Evolutionary conservation across 2,888 invertebrate species (phyloP).

Genomic region (Yponomeuta cagnagella): DNA sequence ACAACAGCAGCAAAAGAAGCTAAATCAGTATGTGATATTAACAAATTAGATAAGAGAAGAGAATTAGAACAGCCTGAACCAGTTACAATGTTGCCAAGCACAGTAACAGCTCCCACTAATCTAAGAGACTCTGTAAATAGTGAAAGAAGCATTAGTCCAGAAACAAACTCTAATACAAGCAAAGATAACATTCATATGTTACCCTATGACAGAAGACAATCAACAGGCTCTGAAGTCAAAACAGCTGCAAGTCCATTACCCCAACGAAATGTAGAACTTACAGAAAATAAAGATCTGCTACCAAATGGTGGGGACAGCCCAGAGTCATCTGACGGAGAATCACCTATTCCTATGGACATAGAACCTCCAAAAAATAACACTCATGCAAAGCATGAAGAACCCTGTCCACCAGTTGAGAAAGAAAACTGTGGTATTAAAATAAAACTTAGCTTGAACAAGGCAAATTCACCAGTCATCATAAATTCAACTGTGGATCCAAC

Average conservation of each 20-base stretch:
- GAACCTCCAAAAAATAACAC: constrained; percentile 22
- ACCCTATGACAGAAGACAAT: constrained; percentile 40
- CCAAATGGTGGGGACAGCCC: constrained; percentile 57
- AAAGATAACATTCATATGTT: constrained; percentile 39
- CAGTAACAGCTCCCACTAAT: constrained; percentile 31
- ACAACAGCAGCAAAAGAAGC: constrained; percentile 36
- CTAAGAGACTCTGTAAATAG: constrained; percentile 40
- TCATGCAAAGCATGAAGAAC: constrained; percentile 32
- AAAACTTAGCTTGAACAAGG: constrained; percentile 66
- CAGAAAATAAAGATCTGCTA: constrained; percentile 28
- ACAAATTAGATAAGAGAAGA: constrained; percentile 43
- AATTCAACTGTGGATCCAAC: constrained; percentile 71
- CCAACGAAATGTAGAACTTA: constrained; percentile 32
- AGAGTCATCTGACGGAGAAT: constrained; percentile 53
- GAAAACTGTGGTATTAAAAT: constrained; percentile 66
- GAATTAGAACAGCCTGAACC: constrained; percentile 40
- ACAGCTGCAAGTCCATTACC: constrained; percentile 34
- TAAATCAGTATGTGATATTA: constrained; percentile 30
- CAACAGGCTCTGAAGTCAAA: constrained; percentile 41
- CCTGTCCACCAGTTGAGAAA: constrained; percentile 36
- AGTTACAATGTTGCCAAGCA: constrained; percentile 36
- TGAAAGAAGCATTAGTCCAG: constrained; percentile 48
- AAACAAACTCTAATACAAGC: constrained; percentile 36
- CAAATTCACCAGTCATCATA: constrained; percentile 67
- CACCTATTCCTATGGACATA: constrained; percentile 39